These are phyloP conservation scores for Phragmatobia fuliginosa DNA, from an alignment of 2,888 invertebrate genomes.

Conservation along the genomic window DNA sequence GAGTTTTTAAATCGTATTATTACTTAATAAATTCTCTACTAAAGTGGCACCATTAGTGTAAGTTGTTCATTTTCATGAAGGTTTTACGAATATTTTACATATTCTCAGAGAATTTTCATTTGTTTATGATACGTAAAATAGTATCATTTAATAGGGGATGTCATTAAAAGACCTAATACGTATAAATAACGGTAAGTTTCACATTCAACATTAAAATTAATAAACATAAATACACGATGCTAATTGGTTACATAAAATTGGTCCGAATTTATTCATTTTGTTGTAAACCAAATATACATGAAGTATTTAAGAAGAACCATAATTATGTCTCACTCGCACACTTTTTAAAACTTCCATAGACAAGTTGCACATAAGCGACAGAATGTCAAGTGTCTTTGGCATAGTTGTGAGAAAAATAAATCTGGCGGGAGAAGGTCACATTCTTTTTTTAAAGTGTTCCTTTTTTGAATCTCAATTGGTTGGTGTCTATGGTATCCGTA, in stretches of 20 bases:
- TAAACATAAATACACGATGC: conserved; percentile 52
- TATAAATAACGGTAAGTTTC: conserved; percentile 41
- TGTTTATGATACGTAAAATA: conserved; percentile 19
- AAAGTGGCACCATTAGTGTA: conserved; percentile 41
- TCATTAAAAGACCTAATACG: conserved; percentile 8
- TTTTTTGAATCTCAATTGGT: conserved; percentile 34
- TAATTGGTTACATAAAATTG: conserved; percentile 83
- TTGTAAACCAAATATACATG: conserved; percentile 42
- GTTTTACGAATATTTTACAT: conserved; percentile 24
- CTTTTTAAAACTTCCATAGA: conserved; percentile 17
- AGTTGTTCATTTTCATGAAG: conserved; percentile 18
- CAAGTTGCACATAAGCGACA: conserved; percentile 23
- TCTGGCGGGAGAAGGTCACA: conserved; percentile 24
- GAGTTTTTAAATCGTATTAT: conserved; percentile 25
- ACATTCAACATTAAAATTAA: conserved; percentile 61
- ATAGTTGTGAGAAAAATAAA: conserved; percentile 25
- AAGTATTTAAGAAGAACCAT: conserved; percentile 28
- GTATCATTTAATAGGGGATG: not conserved
- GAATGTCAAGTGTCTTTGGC: conserved; percentile 38
- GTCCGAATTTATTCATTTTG: conserved; percentile 75
- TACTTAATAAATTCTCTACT: conserved; percentile 26
- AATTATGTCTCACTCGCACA: conserved; percentile 29
- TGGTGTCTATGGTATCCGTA: conserved; percentile 38
- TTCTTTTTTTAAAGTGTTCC: conserved; percentile 15
- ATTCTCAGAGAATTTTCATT: conserved; percentile 17